Conservation (phyloP, 1,140 invertebrate genomes). For the Micrasema minimum region DNA sequence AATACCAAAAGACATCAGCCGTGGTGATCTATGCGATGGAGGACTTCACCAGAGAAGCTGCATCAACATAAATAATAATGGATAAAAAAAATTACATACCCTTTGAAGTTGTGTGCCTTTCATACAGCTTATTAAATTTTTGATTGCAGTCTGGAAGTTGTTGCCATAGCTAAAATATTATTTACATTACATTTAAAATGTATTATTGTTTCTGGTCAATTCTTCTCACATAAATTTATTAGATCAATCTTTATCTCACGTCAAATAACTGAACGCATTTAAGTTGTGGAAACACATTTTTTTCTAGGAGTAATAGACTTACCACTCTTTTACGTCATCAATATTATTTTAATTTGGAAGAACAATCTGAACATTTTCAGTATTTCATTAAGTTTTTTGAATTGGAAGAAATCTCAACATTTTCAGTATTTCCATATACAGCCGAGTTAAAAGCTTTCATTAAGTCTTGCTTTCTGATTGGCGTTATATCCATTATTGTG, state of each 20-base stretch:
- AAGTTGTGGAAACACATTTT: too few species aligned
- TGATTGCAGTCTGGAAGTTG: conserved; percentile 7
- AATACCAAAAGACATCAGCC: too few species aligned
- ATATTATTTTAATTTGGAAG: conserved; percentile 56
- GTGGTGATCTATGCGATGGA: too few species aligned
- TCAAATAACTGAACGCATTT: too few species aligned
- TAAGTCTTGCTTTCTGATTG: conserved; percentile 39
- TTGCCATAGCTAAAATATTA: conserved; percentile 13
- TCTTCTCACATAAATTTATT: too few species aligned
- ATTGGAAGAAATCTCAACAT: conserved; percentile 28
- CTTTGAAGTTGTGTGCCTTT: conserved; percentile 13
- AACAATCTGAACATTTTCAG: too few species aligned
- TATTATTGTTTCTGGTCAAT: too few species aligned
- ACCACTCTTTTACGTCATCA: conserved; percentile 61
- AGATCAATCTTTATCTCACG: too few species aligned
- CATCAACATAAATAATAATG: too few species aligned
- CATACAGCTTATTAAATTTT: conserved; percentile 5
- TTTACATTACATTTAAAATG: too few species aligned
- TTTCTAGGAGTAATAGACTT: neutral
- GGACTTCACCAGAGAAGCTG: too few species aligned
- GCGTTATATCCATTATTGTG: conserved; percentile 30
- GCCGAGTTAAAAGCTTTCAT: conserved; percentile 42
- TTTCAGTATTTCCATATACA: conserved; percentile 40
- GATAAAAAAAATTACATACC: neutral
- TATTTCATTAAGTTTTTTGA: too few species aligned